A percentile compares a stretch with the other conserved stretches of the same genome.
These are phyloP conservation scores for Thomomys bottae DNA, from an alignment of 2,113 vertebrate species.

Conservation along the genomic window DNA sequence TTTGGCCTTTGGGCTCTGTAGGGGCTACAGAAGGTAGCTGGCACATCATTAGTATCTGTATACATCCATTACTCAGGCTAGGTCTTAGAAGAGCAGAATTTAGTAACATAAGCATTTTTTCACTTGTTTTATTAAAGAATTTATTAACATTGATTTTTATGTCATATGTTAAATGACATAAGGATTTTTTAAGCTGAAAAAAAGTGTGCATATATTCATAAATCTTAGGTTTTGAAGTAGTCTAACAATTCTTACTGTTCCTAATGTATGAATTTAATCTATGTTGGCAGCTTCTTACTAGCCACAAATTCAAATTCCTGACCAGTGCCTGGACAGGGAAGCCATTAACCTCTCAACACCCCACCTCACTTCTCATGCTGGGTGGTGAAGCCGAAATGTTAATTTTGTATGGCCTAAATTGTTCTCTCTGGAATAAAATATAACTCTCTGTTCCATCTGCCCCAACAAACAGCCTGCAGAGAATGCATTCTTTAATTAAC, in stretches of 20 bases:
- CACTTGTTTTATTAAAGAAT: too few species aligned
- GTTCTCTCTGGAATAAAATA: constrained; percentile 29
- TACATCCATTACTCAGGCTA: neutral
- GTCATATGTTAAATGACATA: too few species aligned
- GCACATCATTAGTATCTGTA: neutral
- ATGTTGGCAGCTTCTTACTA: neutral
- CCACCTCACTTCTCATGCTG: neutral
- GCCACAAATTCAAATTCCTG: neutral
- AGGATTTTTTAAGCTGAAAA: neutral
- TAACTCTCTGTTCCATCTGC: neutral
- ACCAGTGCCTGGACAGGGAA: neutral
- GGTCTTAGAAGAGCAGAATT: neutral
- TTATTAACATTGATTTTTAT: too few species aligned
- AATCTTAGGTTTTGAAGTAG: neutral
- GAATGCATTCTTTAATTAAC: constrained; percentile 42
- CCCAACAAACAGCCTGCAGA: neutral
- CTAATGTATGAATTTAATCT: neutral
- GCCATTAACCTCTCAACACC: neutral
- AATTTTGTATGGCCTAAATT: neutral
- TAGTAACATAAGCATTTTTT: neutral
- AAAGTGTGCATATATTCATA: neutral
- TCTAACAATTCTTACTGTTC: neutral
- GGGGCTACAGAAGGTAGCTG: neutral
- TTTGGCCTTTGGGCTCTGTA: neutral
- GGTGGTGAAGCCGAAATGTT: neutral